These are phyloP conservation scores for Colostygia pectinataria DNA, from an alignment of 2,888 invertebrate genomes.

Conservation along the genomic window DNA sequence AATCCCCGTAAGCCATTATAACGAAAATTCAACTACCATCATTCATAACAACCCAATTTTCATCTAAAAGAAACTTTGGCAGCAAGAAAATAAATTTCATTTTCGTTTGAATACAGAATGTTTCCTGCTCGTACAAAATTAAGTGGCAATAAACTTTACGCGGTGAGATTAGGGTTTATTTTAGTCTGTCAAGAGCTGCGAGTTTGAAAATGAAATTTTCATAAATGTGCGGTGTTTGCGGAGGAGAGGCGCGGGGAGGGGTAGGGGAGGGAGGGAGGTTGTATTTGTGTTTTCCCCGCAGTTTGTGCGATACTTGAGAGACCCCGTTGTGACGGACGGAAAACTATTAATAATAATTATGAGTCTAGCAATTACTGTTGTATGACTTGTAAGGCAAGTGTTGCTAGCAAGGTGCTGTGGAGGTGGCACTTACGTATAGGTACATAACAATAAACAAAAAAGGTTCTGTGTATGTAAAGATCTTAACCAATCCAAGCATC, in stretches of 20 bases:
- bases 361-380: constrained; percentile 36
- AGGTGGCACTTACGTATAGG: constrained; percentile 11
- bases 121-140: constrained; percentile 56
- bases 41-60: constrained; percentile 50
- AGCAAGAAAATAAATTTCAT: constrained; percentile 52
- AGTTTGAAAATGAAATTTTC: constrained; percentile 80
- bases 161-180: constrained; percentile 66
- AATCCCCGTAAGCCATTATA: constrained; percentile 78
- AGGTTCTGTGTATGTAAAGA: too few species aligned
- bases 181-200: constrained; percentile 55
- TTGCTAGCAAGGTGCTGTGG: background rate
- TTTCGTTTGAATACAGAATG: constrained; percentile 48
- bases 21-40: constrained; percentile 69
- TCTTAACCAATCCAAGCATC: too few species aligned
- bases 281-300: constrained; percentile 72
- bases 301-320: constrained; percentile 64
- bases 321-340: constrained; percentile 60
- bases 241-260: constrained; percentile 31
- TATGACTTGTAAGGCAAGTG: constrained; percentile 14
- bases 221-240: constrained; percentile 60
- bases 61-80: constrained; percentile 54
- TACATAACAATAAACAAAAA: too few species aligned
- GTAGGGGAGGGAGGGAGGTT: constrained; percentile 38
- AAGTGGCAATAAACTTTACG: constrained; percentile 68
- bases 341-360: constrained; percentile 74